These are phyloP conservation scores for Wasmannia auropunctata DNA, from an alignment of 1,140 invertebrate species.

Conservation along the genomic window DNA sequence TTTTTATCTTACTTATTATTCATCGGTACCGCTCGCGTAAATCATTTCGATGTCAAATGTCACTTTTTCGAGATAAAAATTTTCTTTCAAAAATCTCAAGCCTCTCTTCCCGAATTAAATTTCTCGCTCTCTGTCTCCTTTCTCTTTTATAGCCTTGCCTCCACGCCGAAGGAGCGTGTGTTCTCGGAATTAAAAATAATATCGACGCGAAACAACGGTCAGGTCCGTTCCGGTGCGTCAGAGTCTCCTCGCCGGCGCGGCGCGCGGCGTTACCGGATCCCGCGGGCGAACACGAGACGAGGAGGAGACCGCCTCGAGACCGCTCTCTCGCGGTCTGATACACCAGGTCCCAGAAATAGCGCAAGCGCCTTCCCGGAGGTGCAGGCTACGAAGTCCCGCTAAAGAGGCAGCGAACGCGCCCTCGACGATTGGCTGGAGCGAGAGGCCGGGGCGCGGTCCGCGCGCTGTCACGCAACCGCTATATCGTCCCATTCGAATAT, in stretches of 20 bases:
- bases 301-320: conserved; percentile 41
- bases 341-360: conserved; percentile 71
- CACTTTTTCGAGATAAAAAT: background rate
- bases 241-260: background rate
- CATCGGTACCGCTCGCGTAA: too few relatives aligned
- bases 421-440: conserved; percentile 71
- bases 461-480: conserved; percentile 80
- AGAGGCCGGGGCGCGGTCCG: conserved; percentile 61
- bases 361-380: conserved; percentile 73
- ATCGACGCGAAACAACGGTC: background rate
- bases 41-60: background rate
- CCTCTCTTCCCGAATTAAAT: background rate
- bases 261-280: conserved; percentile 33
- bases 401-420: background rate
- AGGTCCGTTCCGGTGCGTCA: background rate
- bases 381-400: background rate
- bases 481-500: conserved; percentile 82
- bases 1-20: background rate
- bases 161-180: too few relatives aligned
- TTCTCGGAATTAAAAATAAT: conserved; percentile 12
- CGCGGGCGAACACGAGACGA: conserved; percentile 29
- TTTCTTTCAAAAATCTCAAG: background rate
- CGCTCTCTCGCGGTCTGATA: conserved; percentile 18
- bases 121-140: background rate
- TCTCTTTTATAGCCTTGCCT: background rate